Evolutionary conservation across 2,888 invertebrate genomes (phyloP), one percentile per base, ranked within the genome.

Genomic region (Meandrusa payeni): DNA sequence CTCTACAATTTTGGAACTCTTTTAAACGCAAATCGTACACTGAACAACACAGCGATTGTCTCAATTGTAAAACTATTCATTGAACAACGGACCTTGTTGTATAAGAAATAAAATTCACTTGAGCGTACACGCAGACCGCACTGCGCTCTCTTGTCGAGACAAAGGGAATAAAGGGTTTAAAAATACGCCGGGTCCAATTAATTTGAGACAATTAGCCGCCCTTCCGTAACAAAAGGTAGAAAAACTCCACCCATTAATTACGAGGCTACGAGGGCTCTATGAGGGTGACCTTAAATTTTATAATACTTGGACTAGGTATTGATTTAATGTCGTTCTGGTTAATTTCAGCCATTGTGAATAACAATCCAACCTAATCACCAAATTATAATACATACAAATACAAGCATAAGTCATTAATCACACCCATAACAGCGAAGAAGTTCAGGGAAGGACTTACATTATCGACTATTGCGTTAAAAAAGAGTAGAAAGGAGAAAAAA

Each of bases 141-240:
- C 10, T 15, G 7, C 17, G 2, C 41, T 41, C 41, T 9, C 31
- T 37, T 9, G 38, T 34, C 31, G 47, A 61, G 63, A 75, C 75
- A 76, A 76, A 76, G 71, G 60, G 69, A 65, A 69, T 67, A 66
- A 73, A 71, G 70, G 74, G 74, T 69, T 76, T 72, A 77, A 77
- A 82, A 81, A 79, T 75, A 80, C 77, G 69, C 72, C 72, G 59
- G 65, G 69, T 68, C 73, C 80, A 82, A 85, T 85, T 83, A 85
- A 83, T 83, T 83, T 81, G 75, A 73, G 76, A 83, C 83, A 83
- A 85, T 85, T 85, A 85, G 80, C 81, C 68, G 68, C 75, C 82
- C 81, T 79, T 77, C 74, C 75, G 66, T 68, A 77, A 82, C 83
- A 82, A 83, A 83, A 82, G 85, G 82, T 81, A 72, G 78, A 82